Conservation (phyloP, 2,888 invertebrate genomes). For the Cylindroiulus punctatus region DNA sequence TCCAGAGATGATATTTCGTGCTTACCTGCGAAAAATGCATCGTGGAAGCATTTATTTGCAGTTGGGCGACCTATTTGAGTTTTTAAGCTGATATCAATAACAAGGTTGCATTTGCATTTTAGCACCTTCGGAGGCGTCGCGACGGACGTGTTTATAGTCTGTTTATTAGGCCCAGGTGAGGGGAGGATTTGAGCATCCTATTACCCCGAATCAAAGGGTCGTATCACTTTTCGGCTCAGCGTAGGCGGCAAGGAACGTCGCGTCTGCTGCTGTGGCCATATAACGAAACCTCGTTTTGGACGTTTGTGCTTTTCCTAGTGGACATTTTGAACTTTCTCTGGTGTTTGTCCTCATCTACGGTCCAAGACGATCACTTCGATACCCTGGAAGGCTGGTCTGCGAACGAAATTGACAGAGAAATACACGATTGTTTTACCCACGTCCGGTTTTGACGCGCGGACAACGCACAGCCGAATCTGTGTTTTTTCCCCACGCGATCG, state of each 20-base stretch:
- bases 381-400: no score
- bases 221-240: neutral
- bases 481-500: neutral
- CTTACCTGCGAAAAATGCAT: neutral
- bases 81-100: neutral
- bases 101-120: conserved; percentile 2
- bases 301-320: no score
- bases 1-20: no score
- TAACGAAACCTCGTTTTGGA: no score
- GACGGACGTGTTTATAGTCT: neutral
- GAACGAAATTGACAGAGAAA: no score
- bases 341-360: neutral
- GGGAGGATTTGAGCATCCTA: neutral
- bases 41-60: neutral
- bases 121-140: neutral
- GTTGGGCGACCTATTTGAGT: neutral
- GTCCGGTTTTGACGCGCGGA: neutral
- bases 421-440: neutral
- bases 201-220: neutral
- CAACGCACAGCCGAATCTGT: neutral
- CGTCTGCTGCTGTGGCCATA: no score
- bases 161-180: neutral
- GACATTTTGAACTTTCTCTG: no score
- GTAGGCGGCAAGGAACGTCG: neutral
- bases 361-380: no score